Percentiles rank a stretch among this genome's conserved stretches.
Evolutionary conservation across 2,888 invertebrate genomes (phyloP).

Genomic region (Drosophila flavopinicola): DNA sequence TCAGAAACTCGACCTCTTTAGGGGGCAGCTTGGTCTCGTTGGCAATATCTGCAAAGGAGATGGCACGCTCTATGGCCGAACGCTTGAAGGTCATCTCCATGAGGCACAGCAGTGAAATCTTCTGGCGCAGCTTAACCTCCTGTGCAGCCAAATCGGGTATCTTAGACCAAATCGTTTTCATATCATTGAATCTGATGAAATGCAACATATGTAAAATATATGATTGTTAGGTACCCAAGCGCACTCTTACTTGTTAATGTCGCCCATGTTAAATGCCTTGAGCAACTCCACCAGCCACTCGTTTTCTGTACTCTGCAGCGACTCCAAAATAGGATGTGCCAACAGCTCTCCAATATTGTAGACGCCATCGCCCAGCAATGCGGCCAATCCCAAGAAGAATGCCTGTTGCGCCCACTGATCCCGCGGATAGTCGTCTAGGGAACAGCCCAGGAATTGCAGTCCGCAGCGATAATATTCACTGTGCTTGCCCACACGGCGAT

Average conservation of each 20-base stretch:
- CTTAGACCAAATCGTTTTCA: conserved; percentile 89
- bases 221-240: neutral
- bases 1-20: conserved; percentile 95
- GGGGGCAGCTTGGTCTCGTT: conserved; percentile 92
- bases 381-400: conserved; percentile 96
- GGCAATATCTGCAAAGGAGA: conserved; percentile 96
- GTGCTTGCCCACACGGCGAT: conserved; percentile 92
- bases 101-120: conserved; percentile 96
- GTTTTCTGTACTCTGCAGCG: conserved; percentile 91
- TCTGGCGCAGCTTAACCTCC: conserved; percentile 93
- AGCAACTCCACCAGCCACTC: conserved; percentile 95
- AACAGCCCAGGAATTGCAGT: conserved; percentile 92
- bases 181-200: conserved; percentile 86
- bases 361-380: conserved; percentile 96
- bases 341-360: conserved; percentile 98
- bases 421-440: conserved; percentile 87
- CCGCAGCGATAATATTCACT: conserved; percentile 98
- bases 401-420: conserved; percentile 91
- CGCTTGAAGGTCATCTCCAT: conserved; percentile 99
- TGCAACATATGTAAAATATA: no score
- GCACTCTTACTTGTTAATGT: conserved; percentile 88
- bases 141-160: conserved; percentile 93
- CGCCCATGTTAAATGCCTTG: conserved; percentile 93
- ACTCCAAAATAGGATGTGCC: conserved; percentile 96
- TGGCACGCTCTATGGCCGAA: conserved; percentile 92